A percentile compares a stretch with the other conserved stretches of the same genome.
phyloP scores from a whole-genome alignment of 2,113 vertebrate genomes.

The Dromaius novaehollandiae region DNA sequence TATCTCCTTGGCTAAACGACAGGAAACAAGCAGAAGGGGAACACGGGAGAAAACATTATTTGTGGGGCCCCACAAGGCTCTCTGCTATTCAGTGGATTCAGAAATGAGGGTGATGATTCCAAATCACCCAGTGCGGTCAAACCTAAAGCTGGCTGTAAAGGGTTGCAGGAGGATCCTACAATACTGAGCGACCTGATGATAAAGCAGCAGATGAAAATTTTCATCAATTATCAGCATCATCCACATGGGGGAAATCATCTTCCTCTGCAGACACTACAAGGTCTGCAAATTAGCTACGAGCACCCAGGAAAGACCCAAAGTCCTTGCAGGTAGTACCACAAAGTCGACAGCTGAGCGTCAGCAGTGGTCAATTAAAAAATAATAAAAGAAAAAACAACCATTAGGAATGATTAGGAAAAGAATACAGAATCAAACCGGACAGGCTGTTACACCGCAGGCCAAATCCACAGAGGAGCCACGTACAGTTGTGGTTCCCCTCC shows the following conservation, averaged over 20 bases:
- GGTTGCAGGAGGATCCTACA: neutral
- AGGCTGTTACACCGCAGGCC: neutral
- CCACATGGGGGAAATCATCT: neutral
- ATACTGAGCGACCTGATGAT: neutral
- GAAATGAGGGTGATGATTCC: neutral
- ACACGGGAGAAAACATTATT: neutral
- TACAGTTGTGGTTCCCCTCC: neutral
- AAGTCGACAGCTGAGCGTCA: neutral
- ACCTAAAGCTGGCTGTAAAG: neutral
- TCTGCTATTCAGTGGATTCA: accelerated
- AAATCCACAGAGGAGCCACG: neutral
- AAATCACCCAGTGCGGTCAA: neutral
- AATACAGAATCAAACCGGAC: neutral
- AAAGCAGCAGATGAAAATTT: conserved; percentile 22
- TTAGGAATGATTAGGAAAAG: neutral
- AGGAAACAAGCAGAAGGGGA: neutral
- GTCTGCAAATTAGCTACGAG: neutral
- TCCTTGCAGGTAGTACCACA: neutral
- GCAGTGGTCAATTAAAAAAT: neutral
- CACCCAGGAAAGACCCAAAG: neutral
- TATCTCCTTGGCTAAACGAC: neutral
- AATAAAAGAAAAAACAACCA: accelerated
- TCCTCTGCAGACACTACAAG: neutral
- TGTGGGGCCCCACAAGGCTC: neutral
- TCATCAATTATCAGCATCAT: conserved; percentile 34